phyloP scores from a whole-genome alignment of 2,888 invertebrate genomes.

The Tetropium fuscum region DNA sequence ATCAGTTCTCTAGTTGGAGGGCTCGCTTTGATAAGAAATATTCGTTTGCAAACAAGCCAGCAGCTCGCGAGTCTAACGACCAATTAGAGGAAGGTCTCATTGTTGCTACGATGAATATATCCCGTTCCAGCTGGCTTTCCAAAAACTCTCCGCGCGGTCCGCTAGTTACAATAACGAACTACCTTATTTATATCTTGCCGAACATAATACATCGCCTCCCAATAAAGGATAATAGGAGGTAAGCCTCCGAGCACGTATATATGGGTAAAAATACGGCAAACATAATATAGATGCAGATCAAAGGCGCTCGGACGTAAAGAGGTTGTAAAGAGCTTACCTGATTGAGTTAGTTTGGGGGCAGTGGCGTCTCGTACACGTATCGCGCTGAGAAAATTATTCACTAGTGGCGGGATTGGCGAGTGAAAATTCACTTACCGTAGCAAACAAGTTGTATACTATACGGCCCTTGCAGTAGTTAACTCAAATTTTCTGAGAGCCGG shows the following conservation, averaged over 20 bases:
- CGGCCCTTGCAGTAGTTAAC: too few species aligned
- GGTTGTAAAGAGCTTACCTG: conserved; percentile 42
- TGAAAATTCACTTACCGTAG: too few species aligned
- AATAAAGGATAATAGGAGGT: conserved; percentile 54
- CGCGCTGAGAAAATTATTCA: too few species aligned
- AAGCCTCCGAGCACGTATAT: conserved; percentile 47
- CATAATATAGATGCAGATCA: conserved; percentile 54
- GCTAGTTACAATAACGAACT: conserved; percentile 57
- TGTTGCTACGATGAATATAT: conserved; percentile 56
- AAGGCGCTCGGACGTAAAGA: conserved; percentile 51
- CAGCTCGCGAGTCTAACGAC: conserved; percentile 51
- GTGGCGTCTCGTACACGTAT: conserved; percentile 9
- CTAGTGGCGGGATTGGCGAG: too few species aligned
- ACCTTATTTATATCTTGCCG: conserved; percentile 51
- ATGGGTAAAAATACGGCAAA: conserved; percentile 52
- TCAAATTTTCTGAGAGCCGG: too few species aligned
- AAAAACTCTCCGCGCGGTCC: conserved; percentile 42
- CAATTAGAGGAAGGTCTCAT: conserved; percentile 54
- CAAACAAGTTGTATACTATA: too few species aligned
- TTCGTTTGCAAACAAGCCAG: conserved; percentile 46
- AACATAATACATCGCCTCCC: conserved; percentile 48
- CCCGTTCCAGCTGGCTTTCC: conserved; percentile 43
- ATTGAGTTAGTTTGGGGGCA: conserved; percentile 47
- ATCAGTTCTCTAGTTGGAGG: conserved; percentile 40
- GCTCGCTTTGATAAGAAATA: conserved; percentile 36